Conservation (phyloP, 2,113 vertebrate genomes). For the Rhea pennata region DNA sequence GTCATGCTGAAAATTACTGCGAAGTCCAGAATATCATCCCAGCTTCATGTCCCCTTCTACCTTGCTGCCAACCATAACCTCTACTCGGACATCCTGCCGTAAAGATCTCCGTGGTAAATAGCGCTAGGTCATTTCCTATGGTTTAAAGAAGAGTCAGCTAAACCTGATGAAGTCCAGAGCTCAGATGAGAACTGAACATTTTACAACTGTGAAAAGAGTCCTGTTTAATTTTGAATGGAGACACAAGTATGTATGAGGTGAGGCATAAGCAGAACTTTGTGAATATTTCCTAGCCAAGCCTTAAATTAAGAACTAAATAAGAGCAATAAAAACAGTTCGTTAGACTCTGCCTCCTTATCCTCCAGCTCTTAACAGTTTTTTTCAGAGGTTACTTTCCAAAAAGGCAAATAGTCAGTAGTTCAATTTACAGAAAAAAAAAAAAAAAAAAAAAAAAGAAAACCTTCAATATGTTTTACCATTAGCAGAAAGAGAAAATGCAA, state of each 20-base stretch:
- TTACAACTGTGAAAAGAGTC: background rate
- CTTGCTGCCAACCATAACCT: background rate
- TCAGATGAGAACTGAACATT: background rate
- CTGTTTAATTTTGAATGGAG: background rate
- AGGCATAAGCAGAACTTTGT: background rate
- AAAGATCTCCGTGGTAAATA: fast-evolving
- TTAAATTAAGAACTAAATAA: background rate
- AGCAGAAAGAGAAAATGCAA: fast-evolving
- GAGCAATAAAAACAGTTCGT: background rate
- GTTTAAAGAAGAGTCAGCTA: background rate
- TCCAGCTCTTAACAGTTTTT: background rate
- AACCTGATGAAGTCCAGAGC: background rate
- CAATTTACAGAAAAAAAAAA: background rate
- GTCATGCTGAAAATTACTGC: background rate
- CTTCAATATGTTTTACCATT: background rate
- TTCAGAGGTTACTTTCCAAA: background rate
- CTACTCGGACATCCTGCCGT: background rate
- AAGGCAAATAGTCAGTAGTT: background rate
- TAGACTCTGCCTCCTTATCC: background rate
- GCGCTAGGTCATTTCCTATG: fast-evolving
- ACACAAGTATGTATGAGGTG: background rate
- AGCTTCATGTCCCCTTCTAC: fast-evolving
- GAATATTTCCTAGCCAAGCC: background rate
- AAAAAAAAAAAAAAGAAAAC: background rate
- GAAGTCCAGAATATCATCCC: background rate